phyloP scores from a whole-genome alignment of 2,113 vertebrate genomes.

The Nothocercus nigrocapillus region DNA sequence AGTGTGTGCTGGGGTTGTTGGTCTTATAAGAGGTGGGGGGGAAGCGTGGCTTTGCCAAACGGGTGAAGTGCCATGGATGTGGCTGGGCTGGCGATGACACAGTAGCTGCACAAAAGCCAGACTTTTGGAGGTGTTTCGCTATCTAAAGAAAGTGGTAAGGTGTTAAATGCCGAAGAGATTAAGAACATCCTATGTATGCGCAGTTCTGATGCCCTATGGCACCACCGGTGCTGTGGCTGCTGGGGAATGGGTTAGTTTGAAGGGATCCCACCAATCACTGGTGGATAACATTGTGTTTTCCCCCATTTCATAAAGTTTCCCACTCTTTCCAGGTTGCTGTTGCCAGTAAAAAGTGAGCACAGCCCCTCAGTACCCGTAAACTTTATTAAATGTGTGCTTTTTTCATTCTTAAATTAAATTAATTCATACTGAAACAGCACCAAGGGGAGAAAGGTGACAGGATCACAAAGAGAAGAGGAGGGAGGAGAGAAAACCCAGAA shows the following conservation, averaged over 20 bases:
- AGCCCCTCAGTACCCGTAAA: conserved; percentile 72
- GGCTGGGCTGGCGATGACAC: neutral
- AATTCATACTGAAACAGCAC: conserved; percentile 66
- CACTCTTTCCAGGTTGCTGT: conserved; percentile 3
- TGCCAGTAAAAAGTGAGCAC: conserved; percentile 57
- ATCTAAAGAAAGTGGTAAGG: neutral
- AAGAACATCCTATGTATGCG: neutral
- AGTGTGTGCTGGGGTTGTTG: neutral
- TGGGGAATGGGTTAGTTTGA: rapidly evolving
- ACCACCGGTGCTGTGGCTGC: neutral
- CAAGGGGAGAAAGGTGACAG: conserved; percentile 45
- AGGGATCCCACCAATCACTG: neutral
- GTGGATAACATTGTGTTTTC: neutral
- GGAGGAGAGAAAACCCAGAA: conserved; percentile 49
- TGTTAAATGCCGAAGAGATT: neutral
- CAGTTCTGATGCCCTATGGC: neutral
- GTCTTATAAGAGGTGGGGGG: neutral
- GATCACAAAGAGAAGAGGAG: conserved; percentile 19
- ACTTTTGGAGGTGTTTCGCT: neutral
- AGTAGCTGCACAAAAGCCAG: rapidly evolving
- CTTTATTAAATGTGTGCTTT: conserved; percentile 78
- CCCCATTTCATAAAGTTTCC: neutral
- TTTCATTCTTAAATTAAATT: conserved; percentile 69
- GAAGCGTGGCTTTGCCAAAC: neutral
- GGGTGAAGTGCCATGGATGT: neutral